A percentile compares a stretch with the other conserved stretches of the same genome.
phyloP scores from a whole-genome alignment of 2,888 invertebrate genomes.

The Trichacis sp. region DNA sequence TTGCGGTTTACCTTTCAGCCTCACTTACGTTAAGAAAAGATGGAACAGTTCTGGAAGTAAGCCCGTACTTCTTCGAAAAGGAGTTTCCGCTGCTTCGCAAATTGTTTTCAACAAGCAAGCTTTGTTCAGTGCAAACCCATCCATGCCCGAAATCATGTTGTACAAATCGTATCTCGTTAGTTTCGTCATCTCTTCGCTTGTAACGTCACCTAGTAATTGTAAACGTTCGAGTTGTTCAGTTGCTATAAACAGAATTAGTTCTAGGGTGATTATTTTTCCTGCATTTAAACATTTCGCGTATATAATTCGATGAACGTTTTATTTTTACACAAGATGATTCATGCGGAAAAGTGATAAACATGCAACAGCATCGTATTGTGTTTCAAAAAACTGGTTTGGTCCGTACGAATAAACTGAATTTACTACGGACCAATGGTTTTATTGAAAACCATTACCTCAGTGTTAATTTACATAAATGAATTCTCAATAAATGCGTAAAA shows the following conservation, averaged over 20 bases:
- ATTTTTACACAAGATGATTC: conserved; percentile 1
- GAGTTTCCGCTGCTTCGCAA: conserved; percentile 80
- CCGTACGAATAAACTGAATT: conserved; percentile 39
- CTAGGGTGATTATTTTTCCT: too few relatives aligned
- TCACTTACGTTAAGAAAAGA: conserved; percentile 76
- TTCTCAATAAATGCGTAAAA: too few relatives aligned
- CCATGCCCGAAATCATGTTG: conserved; percentile 56
- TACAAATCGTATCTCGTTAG: conserved; percentile 61
- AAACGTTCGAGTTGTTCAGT: background rate
- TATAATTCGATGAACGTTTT: too few relatives aligned
- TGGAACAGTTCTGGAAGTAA: conserved; percentile 81
- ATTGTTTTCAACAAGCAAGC: conserved; percentile 82
- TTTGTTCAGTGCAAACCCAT: conserved; percentile 64
- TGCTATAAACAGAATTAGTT: background rate
- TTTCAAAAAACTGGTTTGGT: conserved; percentile 53
- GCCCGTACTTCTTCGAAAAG: conserved; percentile 78
- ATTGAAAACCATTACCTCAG: too few relatives aligned
- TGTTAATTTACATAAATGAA: too few relatives aligned
- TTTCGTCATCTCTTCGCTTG: conserved; percentile 10
- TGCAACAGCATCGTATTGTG: conserved; percentile 52
- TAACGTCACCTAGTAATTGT: background rate
- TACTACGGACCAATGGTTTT: conserved; percentile 30
- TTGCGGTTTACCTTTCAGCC: too few relatives aligned
- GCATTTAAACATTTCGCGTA: too few relatives aligned
- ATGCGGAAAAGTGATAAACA: conserved; percentile 46